Evolutionary conservation across 2,113 vertebrate genomes (phyloP), one percentile per base, ranked within the genome.

Genomic region (Mixornis gularis): DNA sequence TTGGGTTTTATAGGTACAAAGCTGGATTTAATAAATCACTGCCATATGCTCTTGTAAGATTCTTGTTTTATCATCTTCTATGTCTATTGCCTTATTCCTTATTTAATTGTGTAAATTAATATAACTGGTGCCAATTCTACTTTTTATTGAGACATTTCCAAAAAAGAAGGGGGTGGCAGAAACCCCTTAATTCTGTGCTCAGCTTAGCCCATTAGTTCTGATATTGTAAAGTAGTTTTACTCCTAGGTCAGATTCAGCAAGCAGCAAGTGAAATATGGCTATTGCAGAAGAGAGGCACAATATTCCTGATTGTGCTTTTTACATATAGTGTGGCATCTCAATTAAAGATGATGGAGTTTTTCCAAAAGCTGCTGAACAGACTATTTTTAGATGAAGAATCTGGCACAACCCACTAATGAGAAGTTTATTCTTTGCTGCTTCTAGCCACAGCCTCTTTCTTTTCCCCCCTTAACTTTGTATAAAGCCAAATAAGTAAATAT

Each of bases 301-400:
- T 52, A 79, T 59, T 92, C 30, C 66, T 91, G 24, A 82, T 73
- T 91, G 70, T 94, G 79, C 46, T 69, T 79, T 77, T 63, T 48
- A 41, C 66, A 51, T n/a, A 6, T 13, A 36, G 27, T 55, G 59
- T 89, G 46, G 46, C 22, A 36, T 85, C 55, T 76, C 81, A 87
- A 43, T 93, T 93, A 85, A 92, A 93, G 17, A 49, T 0, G 0
- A 34, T 18, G 34, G 19, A 34, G 38, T 36, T 83, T 94, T 78
- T 78, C 56, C 36, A 71, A 87, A 91, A 89, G 80, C 58, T 92
- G 65, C 73, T 90, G 69, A 87, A 70, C 41, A 69, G 49, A 27
- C 66, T 89, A 64, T 92, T 94, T 94, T 93, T 94, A 92, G 81
- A 52, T 89, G 32, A 79, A 79, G 74, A 79, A 82, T 73, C 53